phyloP scores from a whole-genome alignment of 2,888 invertebrate species.

The Leptothorax acervorum region DNA sequence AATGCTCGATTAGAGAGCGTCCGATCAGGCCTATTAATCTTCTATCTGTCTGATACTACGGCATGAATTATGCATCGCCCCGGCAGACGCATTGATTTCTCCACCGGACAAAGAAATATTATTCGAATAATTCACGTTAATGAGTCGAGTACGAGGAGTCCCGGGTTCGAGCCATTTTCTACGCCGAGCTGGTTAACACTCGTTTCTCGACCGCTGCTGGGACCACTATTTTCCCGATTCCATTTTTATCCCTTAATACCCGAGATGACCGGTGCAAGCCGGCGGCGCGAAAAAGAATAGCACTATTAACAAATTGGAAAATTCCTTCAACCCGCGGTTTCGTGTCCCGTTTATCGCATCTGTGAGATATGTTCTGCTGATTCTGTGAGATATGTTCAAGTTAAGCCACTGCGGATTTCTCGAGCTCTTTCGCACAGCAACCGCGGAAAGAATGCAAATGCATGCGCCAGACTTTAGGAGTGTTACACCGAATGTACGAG shows the following conservation, averaged over 20 bases:
- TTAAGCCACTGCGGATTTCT: slow-evolving; percentile 16
- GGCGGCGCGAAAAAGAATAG: not conserved
- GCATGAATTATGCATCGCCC: slow-evolving; percentile 83
- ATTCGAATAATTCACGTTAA: slow-evolving; percentile 84
- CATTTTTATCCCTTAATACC: slow-evolving; percentile 62
- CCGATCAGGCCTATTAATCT: slow-evolving; percentile 82
- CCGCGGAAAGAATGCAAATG: slow-evolving; percentile 33
- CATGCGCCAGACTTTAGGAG: slow-evolving; percentile 3
- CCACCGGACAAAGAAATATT: slow-evolving; percentile 82
- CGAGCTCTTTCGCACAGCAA: not conserved
- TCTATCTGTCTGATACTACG: slow-evolving; percentile 80
- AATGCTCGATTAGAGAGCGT: slow-evolving; percentile 79
- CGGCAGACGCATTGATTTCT: slow-evolving; percentile 83
- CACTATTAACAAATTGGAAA: slow-evolving; percentile 55
- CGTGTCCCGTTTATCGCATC: slow-evolving; percentile 1
- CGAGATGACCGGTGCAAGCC: slow-evolving; percentile 26
- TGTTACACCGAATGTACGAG: not conserved
- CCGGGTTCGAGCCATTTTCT: slow-evolving; percentile 53
- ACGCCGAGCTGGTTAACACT: slow-evolving; percentile 6
- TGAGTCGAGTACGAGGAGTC: slow-evolving; percentile 73
- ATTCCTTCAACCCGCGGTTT: slow-evolving; percentile 10
- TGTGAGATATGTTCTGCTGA: slow-evolving; percentile 27
- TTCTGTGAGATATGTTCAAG: slow-evolving; percentile 30
- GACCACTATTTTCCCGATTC: slow-evolving; percentile 37
- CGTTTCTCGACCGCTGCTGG: not conserved